These are phyloP conservation scores for Antitype chi DNA, from an alignment of 2,888 invertebrate genomes.

Conservation along the genomic window DNA sequence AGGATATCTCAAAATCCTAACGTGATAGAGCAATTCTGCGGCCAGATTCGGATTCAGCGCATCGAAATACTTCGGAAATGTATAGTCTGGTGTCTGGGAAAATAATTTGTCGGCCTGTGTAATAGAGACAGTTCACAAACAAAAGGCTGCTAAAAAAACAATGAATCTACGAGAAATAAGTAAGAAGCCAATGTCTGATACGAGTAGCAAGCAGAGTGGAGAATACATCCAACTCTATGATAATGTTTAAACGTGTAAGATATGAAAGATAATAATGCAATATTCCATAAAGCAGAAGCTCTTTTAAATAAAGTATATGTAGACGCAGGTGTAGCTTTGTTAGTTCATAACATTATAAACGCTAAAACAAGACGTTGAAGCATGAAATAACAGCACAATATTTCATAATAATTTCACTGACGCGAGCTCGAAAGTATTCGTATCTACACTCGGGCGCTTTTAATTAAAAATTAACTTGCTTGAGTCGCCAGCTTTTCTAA, in stretches of 20 bases:
- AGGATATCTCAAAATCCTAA: too few species aligned
- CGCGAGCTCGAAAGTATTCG: conserved; percentile 45
- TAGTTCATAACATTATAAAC: not conserved
- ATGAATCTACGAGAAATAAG: too few species aligned
- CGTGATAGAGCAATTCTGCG: too few species aligned
- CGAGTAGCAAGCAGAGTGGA: too few species aligned
- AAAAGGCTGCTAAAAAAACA: too few species aligned
- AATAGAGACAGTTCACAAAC: too few species aligned
- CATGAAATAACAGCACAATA: conserved; percentile 24
- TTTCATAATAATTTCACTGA: conserved; percentile 51
- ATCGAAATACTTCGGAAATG: too few species aligned
- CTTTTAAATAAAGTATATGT: conserved; percentile 9
- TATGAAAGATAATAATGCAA: not conserved
- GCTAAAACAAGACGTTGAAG: conserved; percentile 1
- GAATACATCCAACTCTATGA: not conserved
- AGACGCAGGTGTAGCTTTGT: not conserved
- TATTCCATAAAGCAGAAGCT: not conserved
- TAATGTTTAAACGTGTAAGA: not conserved
- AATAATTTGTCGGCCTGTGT: too few species aligned
- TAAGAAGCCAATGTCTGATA: too few species aligned
- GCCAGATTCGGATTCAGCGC: too few species aligned
- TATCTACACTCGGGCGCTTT: conserved; percentile 22
- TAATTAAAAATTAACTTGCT: conserved; percentile 63
- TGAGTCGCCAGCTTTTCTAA: conserved; percentile 54
- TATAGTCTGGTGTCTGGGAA: too few species aligned